Conservation (phyloP, 2,113 vertebrate genomes). For the Paradoxurus hermaphroditus region DNA sequence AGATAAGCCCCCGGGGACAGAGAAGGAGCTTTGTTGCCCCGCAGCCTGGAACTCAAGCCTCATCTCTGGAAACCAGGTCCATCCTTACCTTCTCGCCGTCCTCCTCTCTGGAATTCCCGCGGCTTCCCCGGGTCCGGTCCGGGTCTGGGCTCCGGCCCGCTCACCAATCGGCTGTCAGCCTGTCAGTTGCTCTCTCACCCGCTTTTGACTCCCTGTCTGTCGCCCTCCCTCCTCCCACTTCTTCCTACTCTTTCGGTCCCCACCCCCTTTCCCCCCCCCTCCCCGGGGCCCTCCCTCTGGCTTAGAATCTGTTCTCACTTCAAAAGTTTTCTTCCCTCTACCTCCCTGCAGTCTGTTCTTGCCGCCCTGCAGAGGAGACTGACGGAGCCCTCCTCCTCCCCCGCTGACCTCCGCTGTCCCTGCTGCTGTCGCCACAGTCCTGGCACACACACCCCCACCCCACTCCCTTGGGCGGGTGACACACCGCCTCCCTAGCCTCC, state of each 20-base stretch:
- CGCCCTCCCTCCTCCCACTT: slow-evolving; percentile 74
- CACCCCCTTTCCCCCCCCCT: slow-evolving; percentile 68
- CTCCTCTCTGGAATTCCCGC: slow-evolving; percentile 47
- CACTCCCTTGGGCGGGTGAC: accelerated
- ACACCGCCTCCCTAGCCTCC: neutral
- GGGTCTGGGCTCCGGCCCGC: slow-evolving; percentile 49
- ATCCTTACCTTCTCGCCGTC: slow-evolving; percentile 76
- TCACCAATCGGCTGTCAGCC: slow-evolving; percentile 55
- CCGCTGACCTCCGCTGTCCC: neutral
- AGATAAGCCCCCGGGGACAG: neutral
- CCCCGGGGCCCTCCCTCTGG: slow-evolving; percentile 11
- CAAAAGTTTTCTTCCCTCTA: slow-evolving; percentile 60
- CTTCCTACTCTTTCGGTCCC: slow-evolving; percentile 75
- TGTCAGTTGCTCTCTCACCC: slow-evolving; percentile 78
- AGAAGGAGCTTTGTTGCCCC: neutral
- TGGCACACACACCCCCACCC: accelerated
- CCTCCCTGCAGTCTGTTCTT: slow-evolving; percentile 45
- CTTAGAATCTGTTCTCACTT: slow-evolving; percentile 68
- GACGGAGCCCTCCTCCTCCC: neutral
- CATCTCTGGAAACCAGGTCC: neutral
- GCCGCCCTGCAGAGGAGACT: neutral
- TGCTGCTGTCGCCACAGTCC: neutral
- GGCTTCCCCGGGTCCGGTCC: slow-evolving; percentile 59
- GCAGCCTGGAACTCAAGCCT: neutral
- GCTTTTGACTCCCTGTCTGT: slow-evolving; percentile 69